Evolutionary conservation across 1,140 invertebrate species (phyloP), one percentile per base, ranked within the genome.

Genomic region (Diuraphis noxia): DNA sequence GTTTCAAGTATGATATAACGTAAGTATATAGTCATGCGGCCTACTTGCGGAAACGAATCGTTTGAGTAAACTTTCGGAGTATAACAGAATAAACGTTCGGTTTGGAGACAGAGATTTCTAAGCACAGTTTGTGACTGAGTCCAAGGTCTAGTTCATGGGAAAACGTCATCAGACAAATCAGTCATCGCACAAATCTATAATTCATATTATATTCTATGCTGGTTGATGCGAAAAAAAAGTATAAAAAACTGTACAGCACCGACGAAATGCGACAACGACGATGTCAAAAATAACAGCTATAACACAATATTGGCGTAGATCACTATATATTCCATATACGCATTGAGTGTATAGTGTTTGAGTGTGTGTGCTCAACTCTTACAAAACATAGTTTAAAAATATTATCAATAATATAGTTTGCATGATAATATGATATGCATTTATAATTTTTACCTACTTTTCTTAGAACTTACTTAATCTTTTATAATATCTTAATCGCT

Each of bases 151-250:
- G 41, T 46, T 85, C 82, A 46, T 21, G 41, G 82, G n/a, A 85
- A 85, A 85, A 46, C 82, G n/a, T 85, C 30, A 72, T 72, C 56
- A 72, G 56, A 72, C 56, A n/a, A n/a, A n/a, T 72, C 56, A 72
- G 56, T 72, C 56, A 30, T 82, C 79, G 79, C 9, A 40, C 79
- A 23, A 82, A 40, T 82, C 10, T 30, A n/a, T 72, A 72, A n/a
- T 72, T n/a, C 34, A n/a, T n/a, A 41, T 23, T 63, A n/a, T 63
- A 82, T 23, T 41, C 36, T 25, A 81, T 6, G 7, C 5, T 3
- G 41, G n/a, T 85, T 85, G 82, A 85, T 23, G 82, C 30, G 17
- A 43, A 41, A 85, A 21, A 72, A 17, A 25, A 25, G 30, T 10
- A 82, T 17, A 38, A 21, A 13, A 82, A 40, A 81, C 79, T 40